Base-by-base conservation (phyloP, 2,888 invertebrate genomes). In the Cinara cedri region DNA sequence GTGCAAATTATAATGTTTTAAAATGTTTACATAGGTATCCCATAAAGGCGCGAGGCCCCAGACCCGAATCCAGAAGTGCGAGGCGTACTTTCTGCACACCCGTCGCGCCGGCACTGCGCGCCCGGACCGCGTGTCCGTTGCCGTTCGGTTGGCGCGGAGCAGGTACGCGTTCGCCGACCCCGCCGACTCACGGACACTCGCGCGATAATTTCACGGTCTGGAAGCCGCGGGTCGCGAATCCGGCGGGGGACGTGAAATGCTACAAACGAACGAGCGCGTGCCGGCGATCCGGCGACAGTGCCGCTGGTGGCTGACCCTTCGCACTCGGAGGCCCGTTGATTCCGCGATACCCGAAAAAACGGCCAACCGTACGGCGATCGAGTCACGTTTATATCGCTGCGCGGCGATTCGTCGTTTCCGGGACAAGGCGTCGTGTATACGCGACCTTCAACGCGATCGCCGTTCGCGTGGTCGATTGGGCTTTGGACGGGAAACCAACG, bases 111-210 rank as follows among this genome's bases (percentile, higher is more conserved):
- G n/a, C n/a, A n/a, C n/a, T n/a, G n/a, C 90, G 82, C 90, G 98
- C 72, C 87, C 98, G 75, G 97, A 98, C n/a, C n/a, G 88, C 89
- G 92, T 83, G 93, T 96, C 1, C 99, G 99, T 86, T 99, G 99
- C 86, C 91, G 94, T 84, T 96, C 96, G 86, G 98, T 99, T 84
- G 99, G 99, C 54, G 95, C 97, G 2, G 99, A 99, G n/a, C n/a
- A n/a, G n/a, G 87, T 99, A 96, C 86, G 99, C 99, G 98, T 98
- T 98, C 87, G 97, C 99, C 86, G 98, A 98, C 87, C 97, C 97
- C 49, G 87, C 96, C 87, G 98, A 85, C 98, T 98, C 86, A 97
- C 97, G 86, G 97, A 98, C 87, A 83, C 94, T 96, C 87, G 93
- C 94, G 34, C 96, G n/a, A n/a, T n/a, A 96, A 87, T 96, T 96